Base-by-base conservation (phyloP, 2,797 vertebrate genomes). In the Girardinus metallicus region DNA sequence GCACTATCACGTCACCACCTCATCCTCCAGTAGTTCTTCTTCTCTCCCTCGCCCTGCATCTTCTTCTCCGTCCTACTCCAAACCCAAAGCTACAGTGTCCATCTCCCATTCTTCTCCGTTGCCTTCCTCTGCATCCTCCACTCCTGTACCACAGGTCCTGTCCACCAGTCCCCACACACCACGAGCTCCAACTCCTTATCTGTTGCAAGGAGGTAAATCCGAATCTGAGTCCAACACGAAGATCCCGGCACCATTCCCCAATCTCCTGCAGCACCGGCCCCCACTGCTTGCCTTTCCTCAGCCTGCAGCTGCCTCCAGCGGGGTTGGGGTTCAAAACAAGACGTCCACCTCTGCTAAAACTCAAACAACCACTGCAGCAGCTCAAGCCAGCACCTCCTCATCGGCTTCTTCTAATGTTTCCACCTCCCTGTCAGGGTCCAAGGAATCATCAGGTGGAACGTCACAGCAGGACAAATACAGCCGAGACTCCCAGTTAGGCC, bases 171-270 rank as follows among this genome's bases (percentile, higher is more conserved):
- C 96, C 23, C 80, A 96, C 91, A 91, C 96, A 16, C 97, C 97
- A 49, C 94, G 96, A n/a, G 96, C 96, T 1, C 96, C 96, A 26
- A 96, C 96, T 49, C 96, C 96, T 23, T 96, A 96, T 85, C 91
- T 96, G 74, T 91, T 96, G 70, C 95, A 95, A 43, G 95, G 95
- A 68, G 91, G 82, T 84, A 96, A 96, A 89, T 90, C 93, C 0
- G 95, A 96, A 81, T 64, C 88, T 0, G 96, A 96, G 77, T 89
- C 93, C 71, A 94, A 91, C 90, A 97, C 96, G 0, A 98, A 97
- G 89, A 98, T 98, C 87, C 97, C 97, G 0, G 96, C 97, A 0
- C 97, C 97, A 9, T 98, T 98, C 86, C 97, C 97, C 49, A 98
- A 98, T 88, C 96, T 98, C 12, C 94, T 98, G 1, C 97, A 98